Base-by-base conservation (phyloP, 2,888 invertebrate genomes). In the Pachycephus smyrnensis region DNA sequence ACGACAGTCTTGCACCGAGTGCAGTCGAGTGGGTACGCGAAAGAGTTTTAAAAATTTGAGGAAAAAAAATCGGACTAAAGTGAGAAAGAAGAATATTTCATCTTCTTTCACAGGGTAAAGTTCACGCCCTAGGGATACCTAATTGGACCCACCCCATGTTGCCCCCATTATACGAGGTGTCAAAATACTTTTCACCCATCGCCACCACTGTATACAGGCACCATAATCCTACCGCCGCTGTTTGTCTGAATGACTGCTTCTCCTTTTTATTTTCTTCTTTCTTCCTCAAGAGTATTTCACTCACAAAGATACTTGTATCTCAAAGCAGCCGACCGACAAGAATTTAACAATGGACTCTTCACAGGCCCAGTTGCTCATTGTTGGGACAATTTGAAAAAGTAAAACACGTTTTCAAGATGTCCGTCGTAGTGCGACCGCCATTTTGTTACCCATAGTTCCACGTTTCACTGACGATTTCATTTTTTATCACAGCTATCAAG, bases 101-200 rank as follows among this genome's bases (percentile, higher is more conserved):
- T 89, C 88, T 89, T 81, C 84, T 84, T 79, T 71, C 84, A 79
- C 84, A 23, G 55, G 9, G 23, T 55, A 55, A 23, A 55, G 55
- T 87, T 88, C 84, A 88, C 87, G 87, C 86, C 86, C 86, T 82
- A 81, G 83, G 86, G 88, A 88, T 86, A 86, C 89, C 90, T 91
- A 91, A 91, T 90, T 90, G 91, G 91, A 89, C 88, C 85, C 88
- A 86, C 90, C 90, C 89, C 91, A 88, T 88, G 90, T 85, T 89
- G 90, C 86, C 86, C 86, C 89, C 84, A 89, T 91, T 91, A 90
- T 90, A 84, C 87, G 77, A 88, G 90, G 91, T 91, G 91, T 91
- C 91, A 91, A 91, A 91, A 91, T 91, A 91, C 91, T 88, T 87
- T 86, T 82, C 40, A 75, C 76, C 75, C 68, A 37, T 73, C 31